Percentiles rank a stretch among this genome's conserved stretches.
These are phyloP conservation scores for Scarus forsteni DNA, from an alignment of 2,797 vertebrate species.

Conservation along the genomic window DNA sequence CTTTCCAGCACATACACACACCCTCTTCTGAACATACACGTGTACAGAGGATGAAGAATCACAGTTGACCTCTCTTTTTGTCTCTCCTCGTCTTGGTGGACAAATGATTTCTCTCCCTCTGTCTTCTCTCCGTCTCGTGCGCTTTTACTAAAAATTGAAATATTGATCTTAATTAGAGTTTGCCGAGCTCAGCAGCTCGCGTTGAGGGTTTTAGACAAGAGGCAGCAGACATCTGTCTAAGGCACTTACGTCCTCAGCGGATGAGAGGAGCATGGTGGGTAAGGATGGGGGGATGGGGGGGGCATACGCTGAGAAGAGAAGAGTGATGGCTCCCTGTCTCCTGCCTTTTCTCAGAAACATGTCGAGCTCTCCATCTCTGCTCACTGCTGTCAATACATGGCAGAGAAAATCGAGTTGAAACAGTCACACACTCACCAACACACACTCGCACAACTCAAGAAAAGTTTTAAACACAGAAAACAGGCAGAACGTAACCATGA, in stretches of 20 bases:
- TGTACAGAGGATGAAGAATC: slow-evolving; percentile 70
- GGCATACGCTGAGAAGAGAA: slow-evolving; percentile 52
- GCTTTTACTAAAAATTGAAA: slow-evolving; percentile 88
- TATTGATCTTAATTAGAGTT: slow-evolving; percentile 91
- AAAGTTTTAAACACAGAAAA: slow-evolving; percentile 6
- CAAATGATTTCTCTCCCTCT: slow-evolving; percentile 74
- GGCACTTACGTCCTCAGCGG: slow-evolving; percentile 80
- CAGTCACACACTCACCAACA: slow-evolving; percentile 7
- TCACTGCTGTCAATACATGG: slow-evolving; percentile 61
- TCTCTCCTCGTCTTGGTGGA: slow-evolving; percentile 71
- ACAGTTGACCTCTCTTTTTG: slow-evolving; percentile 82
- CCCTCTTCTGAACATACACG: slow-evolving; percentile 10
- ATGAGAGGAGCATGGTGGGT: slow-evolving; percentile 52
- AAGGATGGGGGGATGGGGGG: slow-evolving; percentile 42
- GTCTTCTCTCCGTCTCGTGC: slow-evolving; percentile 72
- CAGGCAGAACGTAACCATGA: background rate
- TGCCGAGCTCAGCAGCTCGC: slow-evolving; percentile 86
- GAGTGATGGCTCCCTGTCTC: slow-evolving; percentile 80
- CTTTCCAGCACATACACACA: background rate
- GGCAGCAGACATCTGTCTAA: slow-evolving; percentile 84
- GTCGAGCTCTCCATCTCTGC: slow-evolving; percentile 69
- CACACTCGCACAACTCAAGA: background rate
- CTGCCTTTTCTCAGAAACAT: slow-evolving; percentile 76
- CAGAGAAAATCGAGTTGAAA: slow-evolving; percentile 45
- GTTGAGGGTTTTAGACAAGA: slow-evolving; percentile 83